These are phyloP conservation scores for Copidosoma floridanum DNA, from an alignment of 1,140 invertebrate species.

Conservation along the genomic window DNA sequence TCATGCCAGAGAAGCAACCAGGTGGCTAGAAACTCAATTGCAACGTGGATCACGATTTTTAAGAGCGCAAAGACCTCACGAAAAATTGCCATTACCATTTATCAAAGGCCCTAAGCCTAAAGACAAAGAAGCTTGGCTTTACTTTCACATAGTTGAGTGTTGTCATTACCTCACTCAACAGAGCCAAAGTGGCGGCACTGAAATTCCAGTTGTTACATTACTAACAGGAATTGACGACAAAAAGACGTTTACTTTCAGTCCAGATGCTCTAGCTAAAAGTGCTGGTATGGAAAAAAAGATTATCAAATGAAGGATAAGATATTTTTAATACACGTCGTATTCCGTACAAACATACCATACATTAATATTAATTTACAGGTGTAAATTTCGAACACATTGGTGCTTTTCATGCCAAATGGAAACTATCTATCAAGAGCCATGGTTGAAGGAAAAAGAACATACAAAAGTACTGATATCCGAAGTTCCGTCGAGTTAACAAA, in stretches of 20 bases:
- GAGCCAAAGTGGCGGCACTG: constrained; percentile 55
- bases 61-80: constrained; percentile 76
- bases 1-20: constrained; percentile 81
- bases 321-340: too few species aligned
- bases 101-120: constrained; percentile 71
- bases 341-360: too few species aligned
- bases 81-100: constrained; percentile 69
- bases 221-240: constrained; percentile 56
- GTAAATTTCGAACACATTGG: constrained; percentile 66
- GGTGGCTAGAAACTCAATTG: constrained; percentile 86
- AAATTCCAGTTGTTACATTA: constrained; percentile 61
- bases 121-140: constrained; percentile 67
- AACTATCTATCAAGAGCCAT: constrained; percentile 63
- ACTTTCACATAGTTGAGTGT: constrained; percentile 70
- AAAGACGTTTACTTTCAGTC: constrained; percentile 47
- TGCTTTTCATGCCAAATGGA: constrained; percentile 68
- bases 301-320: too few species aligned
- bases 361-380: too few species aligned
- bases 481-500: neutral
- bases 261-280: constrained; percentile 60
- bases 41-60: constrained; percentile 80
- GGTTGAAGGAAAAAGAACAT: constrained; percentile 57
- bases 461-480: neutral
- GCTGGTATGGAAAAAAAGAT: constrained; percentile 49
- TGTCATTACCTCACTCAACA: constrained; percentile 69